Evolutionary conservation across 2,113 vertebrate species (phyloP).

Genomic region (human): GRCh38 chr14:45599501-45600000

Average conservation of each 20-base stretch:
- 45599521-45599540: not conserved
- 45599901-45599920: not conserved
- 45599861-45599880: not conserved
- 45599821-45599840: not conserved
- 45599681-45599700: not conserved
- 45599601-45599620: not conserved
- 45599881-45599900: not conserved
- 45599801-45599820: not conserved
- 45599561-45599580: not conserved
- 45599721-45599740: not conserved
- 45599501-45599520: conserved; percentile 17
- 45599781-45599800: not conserved
- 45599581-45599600: rapidly evolving
- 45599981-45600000: not conserved
- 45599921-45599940: not conserved
- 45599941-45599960: not conserved
- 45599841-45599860: not conserved
- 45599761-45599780: not conserved
- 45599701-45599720: not conserved
- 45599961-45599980: not conserved
- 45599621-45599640: not conserved
- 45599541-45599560: not conserved
- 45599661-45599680: not conserved
- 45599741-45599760: not conserved
- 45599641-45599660: not conserved